These are phyloP conservation scores for Poeciliopsis infans DNA, from an alignment of 2,797 vertebrate genomes.

Conservation along the genomic window DNA sequence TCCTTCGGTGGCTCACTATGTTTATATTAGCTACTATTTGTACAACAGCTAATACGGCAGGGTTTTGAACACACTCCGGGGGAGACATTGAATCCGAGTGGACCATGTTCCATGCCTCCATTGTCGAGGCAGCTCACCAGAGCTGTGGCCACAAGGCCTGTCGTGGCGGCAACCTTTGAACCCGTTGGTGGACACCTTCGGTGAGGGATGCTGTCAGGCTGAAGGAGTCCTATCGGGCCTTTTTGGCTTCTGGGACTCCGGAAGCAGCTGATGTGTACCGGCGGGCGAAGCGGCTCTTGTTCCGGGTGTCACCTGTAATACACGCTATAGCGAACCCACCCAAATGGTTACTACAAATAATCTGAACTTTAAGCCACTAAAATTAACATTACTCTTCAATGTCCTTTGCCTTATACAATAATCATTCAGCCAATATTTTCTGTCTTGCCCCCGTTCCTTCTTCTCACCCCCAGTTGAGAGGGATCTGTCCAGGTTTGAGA, in stretches of 20 bases:
- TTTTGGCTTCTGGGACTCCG: no score
- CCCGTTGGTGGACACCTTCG: no score
- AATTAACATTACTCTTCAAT: background rate
- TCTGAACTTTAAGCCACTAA: background rate
- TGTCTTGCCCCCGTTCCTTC: background rate
- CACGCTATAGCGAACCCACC: background rate
- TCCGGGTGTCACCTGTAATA: background rate
- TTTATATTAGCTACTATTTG: background rate
- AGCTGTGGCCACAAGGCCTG: no score
- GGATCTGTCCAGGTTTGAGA: conserved; percentile 15
- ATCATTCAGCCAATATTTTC: background rate
- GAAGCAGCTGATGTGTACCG: no score
- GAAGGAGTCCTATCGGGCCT: no score
- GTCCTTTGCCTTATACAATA: background rate
- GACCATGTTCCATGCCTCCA: no score
- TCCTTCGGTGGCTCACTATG: background rate
- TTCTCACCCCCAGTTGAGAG: conserved; percentile 53
- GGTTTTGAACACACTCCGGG: no score
- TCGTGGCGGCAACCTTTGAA: no score
- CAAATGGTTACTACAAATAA: background rate
- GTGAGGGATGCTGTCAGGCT: no score
- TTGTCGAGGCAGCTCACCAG: no score
- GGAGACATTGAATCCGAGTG: no score
- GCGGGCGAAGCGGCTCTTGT: no score
- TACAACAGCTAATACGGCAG: background rate